A percentile compares a stretch with the other conserved stretches of the same genome.
phyloP scores from a whole-genome alignment of 2,888 invertebrate genomes.

The Mycogona germanica region DNA sequence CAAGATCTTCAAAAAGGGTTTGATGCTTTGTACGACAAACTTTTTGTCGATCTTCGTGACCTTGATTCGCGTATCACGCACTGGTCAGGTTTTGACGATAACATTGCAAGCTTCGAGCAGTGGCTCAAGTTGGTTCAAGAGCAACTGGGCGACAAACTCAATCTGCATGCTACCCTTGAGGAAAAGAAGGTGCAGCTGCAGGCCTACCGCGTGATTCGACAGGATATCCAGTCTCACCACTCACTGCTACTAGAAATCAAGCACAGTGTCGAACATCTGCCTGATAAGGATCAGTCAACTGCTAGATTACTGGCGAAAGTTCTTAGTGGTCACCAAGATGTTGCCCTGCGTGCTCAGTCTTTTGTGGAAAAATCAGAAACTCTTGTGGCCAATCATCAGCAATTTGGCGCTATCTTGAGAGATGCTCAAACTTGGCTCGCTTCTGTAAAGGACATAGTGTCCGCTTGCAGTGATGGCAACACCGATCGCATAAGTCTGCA shows the following conservation, averaged over 20 bases:
- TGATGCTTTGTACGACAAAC: conserved; percentile 65
- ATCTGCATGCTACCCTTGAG: conserved; percentile 71
- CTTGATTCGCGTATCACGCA: conserved; percentile 62
- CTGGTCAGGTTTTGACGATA: conserved; percentile 85
- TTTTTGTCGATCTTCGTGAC: conserved; percentile 62
- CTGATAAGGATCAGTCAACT: conserved; percentile 40
- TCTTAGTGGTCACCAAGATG: conserved; percentile 12
- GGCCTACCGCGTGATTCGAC: conserved; percentile 59
- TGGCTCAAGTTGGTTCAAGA: conserved; percentile 68
- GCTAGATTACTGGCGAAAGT: conserved; percentile 12
- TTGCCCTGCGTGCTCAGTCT: conserved; percentile 13
- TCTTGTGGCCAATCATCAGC: conserved; percentile 78
- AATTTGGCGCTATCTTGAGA: conserved; percentile 72
- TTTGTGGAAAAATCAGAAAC: conserved; percentile 76
- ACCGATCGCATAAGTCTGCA: conserved; percentile 71
- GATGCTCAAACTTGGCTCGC: conserved; percentile 80
- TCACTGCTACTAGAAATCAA: conserved; percentile 70
- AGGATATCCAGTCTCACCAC: conserved; percentile 72
- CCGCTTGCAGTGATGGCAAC: conserved; percentile 67
- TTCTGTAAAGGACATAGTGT: conserved; percentile 66
- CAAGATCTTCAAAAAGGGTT: conserved; percentile 71
- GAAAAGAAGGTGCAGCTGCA: conserved; percentile 82
- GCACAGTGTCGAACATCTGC: conserved; percentile 64
- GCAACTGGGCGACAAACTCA: conserved; percentile 62
- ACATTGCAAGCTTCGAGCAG: conserved; percentile 56